Evolutionary conservation across 1,140 invertebrate species (phyloP), one percentile per base, ranked within the genome.

Genomic region (Berghia stephanieae): DNA sequence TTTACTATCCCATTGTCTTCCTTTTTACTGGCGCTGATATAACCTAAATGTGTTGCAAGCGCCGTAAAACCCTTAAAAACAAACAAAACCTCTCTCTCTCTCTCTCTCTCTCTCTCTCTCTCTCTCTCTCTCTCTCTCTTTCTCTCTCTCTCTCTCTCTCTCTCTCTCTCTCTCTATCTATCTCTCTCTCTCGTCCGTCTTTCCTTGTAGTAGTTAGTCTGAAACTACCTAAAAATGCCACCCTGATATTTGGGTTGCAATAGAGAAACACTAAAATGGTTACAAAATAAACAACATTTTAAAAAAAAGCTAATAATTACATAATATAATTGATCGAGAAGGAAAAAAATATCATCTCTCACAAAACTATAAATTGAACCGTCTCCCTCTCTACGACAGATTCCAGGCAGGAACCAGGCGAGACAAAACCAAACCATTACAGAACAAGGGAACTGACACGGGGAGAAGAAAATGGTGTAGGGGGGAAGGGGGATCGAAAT

Each of bases 61-160:
- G n/a, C n/a, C n/a, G n/a, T 63, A 8, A 16, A 13, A 16, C 57
- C 8, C 27, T 63, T 63, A 16, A 27, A 36, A 21, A 10, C 27
- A 16, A 18, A 10, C 27, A 63, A 16, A 18, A 24, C 40, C 38
- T 49, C 43, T 68, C 63, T 68, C 63, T 77, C 63, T 69, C 75
- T 77, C 75, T 77, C 75, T 77, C 75, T 77, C 75, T 55, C 67
- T 57, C 46, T 72, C 46, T 57, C 46, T 55, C 68, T 72, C 67
- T 78, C 68, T 78, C 76, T 72, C 68, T 78, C 76, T 72, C 76
- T 78, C 76, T 78, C 76, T 72, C 46, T 72, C 69, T 78, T 49
- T 78, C 67, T 71, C 36, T 78, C 67, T 72, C 69, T 71, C 46
- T 78, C 68, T 71, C 76, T 78, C 67, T 78, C 76, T 78, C 44